Base-by-base conservation (phyloP, 2,888 invertebrate species). In the Chrysina gloriosa region DNA sequence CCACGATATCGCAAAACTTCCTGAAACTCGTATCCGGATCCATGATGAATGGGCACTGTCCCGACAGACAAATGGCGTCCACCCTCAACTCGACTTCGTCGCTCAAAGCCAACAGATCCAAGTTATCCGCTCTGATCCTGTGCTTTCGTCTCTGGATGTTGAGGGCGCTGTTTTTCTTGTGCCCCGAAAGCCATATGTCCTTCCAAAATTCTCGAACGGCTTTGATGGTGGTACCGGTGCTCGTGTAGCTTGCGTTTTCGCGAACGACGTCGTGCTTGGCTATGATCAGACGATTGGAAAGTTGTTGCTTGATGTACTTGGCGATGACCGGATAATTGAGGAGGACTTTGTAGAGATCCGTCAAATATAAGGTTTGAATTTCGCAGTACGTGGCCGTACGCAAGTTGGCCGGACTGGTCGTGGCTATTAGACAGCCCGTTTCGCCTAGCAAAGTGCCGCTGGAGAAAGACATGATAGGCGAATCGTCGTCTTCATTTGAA, bases 401-500 rank as follows among this genome's bases (percentile, higher is more conserved):
- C 9, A 86, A 23, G 52, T 69, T 66, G 16, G 67, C 52, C 4
- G 31, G 42, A 47, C 69, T 69, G 72, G 84, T 84, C 71, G 84
- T 81, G 68, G 84, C 84, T 71, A 84, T 84, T 23, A 84, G 80
- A 64, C 86, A 74, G 36, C 84, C 78, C 69, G 84, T 84, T 81
- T 86, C 86, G 4, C 85, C 85, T 69, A 86, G 83, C 73, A 85
- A 84, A 1, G 86, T 85, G 2, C 86, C 86, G 71, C 84, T 84
- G 14, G 81, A 79, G 72, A 86, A 85, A 3, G 85, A 85, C 72
- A 86, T 84, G 82, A 86, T 85, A 9, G 86, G 85, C 63, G 85
- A 85, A 76, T 85, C 84, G 69, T 85, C 85, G 67, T 86, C 86
- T 83, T 86, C 85, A 70, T 85, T 85, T 0, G 86, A 86, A 50